Evolutionary conservation across 2,888 invertebrate genomes (phyloP).

Genomic region (Pristionchus japonicus): DNA sequence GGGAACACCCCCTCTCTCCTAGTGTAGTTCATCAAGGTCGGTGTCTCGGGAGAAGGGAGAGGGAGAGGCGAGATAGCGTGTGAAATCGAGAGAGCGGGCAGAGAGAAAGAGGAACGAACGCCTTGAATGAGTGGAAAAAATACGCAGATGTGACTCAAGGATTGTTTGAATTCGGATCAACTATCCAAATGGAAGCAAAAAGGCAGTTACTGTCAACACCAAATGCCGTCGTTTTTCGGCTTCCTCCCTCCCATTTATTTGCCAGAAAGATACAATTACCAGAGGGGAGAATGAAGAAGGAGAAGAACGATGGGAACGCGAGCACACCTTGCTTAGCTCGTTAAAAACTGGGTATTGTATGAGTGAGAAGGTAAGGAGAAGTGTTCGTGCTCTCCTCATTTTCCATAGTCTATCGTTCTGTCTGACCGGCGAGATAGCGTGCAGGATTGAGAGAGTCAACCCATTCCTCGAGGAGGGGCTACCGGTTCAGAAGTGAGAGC

Average conservation of each 20-base stretch:
- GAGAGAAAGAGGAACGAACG: background rate
- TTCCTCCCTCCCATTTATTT: background rate
- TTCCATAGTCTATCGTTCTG: background rate
- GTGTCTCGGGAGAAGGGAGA: background rate
- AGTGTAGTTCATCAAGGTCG: conserved; percentile 35
- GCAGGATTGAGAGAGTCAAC: background rate
- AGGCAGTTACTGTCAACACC: background rate
- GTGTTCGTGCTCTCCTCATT: background rate
- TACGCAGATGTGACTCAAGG: background rate
- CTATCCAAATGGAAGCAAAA: background rate
- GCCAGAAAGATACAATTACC: conserved; percentile 18
- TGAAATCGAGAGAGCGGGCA: conserved; percentile 24
- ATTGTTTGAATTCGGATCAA: background rate
- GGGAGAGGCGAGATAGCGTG: conserved; percentile 20
- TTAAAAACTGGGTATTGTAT: background rate
- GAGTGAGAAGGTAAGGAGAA: background rate
- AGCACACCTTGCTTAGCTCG: conserved; percentile 7
- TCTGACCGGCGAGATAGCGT: background rate
- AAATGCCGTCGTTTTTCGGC: background rate
- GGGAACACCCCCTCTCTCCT: background rate
- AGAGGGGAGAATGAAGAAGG: background rate
- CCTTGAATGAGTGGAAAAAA: background rate
- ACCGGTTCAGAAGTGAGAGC: background rate
- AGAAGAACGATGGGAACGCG: conserved; percentile 6
- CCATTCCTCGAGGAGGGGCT: background rate